These are phyloP conservation scores for Lindbergichthys nudifrons DNA, from an alignment of 2,797 vertebrate genomes.

Conservation along the genomic window DNA sequence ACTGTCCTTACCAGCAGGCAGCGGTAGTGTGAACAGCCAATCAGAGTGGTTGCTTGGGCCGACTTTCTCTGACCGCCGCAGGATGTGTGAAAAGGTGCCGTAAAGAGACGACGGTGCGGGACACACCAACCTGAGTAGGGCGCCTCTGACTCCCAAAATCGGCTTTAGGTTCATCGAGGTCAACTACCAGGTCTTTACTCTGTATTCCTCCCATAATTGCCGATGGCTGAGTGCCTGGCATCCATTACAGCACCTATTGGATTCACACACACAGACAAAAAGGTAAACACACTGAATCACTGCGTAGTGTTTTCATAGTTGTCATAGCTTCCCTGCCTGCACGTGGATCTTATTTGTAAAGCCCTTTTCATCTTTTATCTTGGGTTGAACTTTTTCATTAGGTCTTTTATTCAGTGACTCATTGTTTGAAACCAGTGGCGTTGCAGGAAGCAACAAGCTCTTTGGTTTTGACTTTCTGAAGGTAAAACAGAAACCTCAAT, in stretches of 20 bases:
- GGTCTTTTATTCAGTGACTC: constrained; percentile 41
- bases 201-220: constrained; percentile 65
- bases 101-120: too few species aligned
- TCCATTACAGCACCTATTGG: constrained; percentile 60
- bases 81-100: too few species aligned
- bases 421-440: constrained; percentile 58
- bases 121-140: too few species aligned
- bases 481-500: constrained; percentile 51
- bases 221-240: constrained; percentile 62
- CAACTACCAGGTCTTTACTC: constrained; percentile 49
- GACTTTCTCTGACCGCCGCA: too few species aligned
- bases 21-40: too few species aligned
- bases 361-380: constrained; percentile 62
- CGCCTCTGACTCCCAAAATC: too few species aligned
- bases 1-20: too few species aligned
- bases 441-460: constrained; percentile 52
- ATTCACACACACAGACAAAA: constrained; percentile 44
- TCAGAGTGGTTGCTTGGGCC: too few species aligned
- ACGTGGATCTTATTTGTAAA: constrained; percentile 71
- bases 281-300: constrained; percentile 59
- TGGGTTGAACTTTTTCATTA: constrained; percentile 37
- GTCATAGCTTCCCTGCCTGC: constrained; percentile 56
- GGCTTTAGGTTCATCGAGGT: constrained; percentile 48
- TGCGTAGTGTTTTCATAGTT: constrained; percentile 51
- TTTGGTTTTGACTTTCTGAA: constrained; percentile 44